Evolutionary conservation across 2,797 vertebrate species (phyloP).

Genomic region (Epinephelus awoara): DNA sequence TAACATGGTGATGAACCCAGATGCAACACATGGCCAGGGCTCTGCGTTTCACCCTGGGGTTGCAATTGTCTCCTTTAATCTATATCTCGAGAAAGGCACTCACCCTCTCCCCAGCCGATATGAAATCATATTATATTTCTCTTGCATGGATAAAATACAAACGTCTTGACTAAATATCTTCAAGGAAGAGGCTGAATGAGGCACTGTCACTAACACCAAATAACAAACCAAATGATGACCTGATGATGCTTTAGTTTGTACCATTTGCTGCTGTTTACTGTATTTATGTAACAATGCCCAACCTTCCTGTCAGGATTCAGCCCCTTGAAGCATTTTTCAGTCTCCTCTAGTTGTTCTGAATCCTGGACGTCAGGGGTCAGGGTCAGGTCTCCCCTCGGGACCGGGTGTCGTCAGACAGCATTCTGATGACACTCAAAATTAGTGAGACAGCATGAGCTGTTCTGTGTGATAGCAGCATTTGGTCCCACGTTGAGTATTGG

Average conservation of each 20-base stretch:
- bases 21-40: neutral
- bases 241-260: neutral
- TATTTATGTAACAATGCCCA: constrained; percentile 31
- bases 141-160: neutral
- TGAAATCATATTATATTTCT: neutral
- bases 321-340: constrained; percentile 26
- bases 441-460: constrained; percentile 21
- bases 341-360: constrained; percentile 23
- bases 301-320: constrained; percentile 18
- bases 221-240: neutral
- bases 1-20: constrained; percentile 18
- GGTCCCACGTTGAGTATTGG: neutral
- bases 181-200: neutral
- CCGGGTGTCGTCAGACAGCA: neutral
- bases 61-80: constrained; percentile 26
- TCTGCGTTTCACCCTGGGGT: constrained; percentile 1
- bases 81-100: neutral
- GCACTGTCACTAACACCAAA: constrained; percentile 7
- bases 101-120: neutral
- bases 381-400: constrained; percentile 42
- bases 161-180: neutral
- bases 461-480: constrained; percentile 13
- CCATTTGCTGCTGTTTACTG: neutral
- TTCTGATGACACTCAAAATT: constrained; percentile 37
- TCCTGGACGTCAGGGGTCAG: constrained; percentile 32